Evolutionary conservation across 37 sponge, comb jelly and placozoan species (phyloP), one percentile per base, ranked within the genome.

Genomic region (Trichoplax adhaerens): DNA sequence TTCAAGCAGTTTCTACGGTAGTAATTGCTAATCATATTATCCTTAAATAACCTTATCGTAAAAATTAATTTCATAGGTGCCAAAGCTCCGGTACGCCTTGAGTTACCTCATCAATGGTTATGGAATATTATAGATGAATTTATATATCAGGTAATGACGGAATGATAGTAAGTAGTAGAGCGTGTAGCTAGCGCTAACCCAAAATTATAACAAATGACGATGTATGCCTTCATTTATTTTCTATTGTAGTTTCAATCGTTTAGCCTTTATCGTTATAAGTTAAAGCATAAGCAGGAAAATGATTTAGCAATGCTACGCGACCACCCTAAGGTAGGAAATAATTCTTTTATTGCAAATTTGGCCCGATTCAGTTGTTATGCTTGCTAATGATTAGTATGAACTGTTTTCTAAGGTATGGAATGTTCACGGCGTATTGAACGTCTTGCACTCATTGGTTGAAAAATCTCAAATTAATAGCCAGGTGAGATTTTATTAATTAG

Each of bases 41-140:
- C 29, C 29, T 29, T 29, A 29, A 29, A 29, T 29, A 29, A 29
- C 29, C 29, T 29, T 29, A 29, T 29, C 29, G 29, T 29, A 29
- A 29, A 29, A 29, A 29, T 29, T 29, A 29, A 29, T 54, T 77
- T 4, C 55, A 57, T 53, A 73, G 58, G 58, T n/a, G 77, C 78
- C 48, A 83, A 86, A 2, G 85, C 80, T 52, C 93, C 99, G 1
- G 50, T 97, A 8, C 81, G 86, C 49, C 53, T 91, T 54, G 90
- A 91, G 66, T 70, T 97, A 53, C 99, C 99, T 48, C 82, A 85
- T 64, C 84, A 91, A 72, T 97, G 99, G 99, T 75, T 97, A 50
- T 97, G 99, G 99, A 93, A 97, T 77, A 97, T 97, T 57, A 82
- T 97, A 51, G 93, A 91, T 54, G 99, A 92, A 65, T 97, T 97